A percentile compares a stretch with the other conserved stretches of the same genome.
These are phyloP conservation scores for Helogale parvula DNA, from an alignment of 2,113 vertebrate species.

Conservation along the genomic window DNA sequence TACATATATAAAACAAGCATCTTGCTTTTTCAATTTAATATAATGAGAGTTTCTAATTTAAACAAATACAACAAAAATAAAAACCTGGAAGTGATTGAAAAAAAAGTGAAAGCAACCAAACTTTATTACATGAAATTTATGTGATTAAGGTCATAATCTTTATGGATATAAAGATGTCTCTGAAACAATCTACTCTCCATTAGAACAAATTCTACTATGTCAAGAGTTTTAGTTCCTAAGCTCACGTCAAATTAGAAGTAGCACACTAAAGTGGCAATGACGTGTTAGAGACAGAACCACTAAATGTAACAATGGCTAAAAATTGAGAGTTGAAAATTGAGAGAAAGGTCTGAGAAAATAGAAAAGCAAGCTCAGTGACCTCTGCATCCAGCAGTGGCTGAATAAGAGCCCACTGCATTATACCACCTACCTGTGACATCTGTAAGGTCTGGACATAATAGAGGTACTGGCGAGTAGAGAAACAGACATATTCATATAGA, in stretches of 20 bases:
- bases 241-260: not conserved
- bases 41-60: not conserved
- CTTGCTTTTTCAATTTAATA: not conserved
- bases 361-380: not conserved
- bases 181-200: not conserved
- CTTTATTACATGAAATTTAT: not conserved
- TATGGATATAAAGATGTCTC: not conserved
- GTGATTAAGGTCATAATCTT: not conserved
- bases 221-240: not conserved
- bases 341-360: not conserved
- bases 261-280: not conserved
- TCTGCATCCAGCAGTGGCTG: not conserved
- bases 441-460: not conserved
- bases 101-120: slow-evolving; percentile 9
- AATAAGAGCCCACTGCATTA: not conserved
- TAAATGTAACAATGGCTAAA: not conserved
- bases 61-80: not conserved
- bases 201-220: not conserved
- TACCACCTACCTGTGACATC: too few species aligned
- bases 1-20: not conserved
- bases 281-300: not conserved
- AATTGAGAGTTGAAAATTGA: not conserved
- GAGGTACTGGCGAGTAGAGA: not conserved
- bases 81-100: not conserved
- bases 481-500: not conserved